Evolutionary conservation across 2,888 invertebrate species (phyloP).

Genomic region (Watsonalla binaria): DNA sequence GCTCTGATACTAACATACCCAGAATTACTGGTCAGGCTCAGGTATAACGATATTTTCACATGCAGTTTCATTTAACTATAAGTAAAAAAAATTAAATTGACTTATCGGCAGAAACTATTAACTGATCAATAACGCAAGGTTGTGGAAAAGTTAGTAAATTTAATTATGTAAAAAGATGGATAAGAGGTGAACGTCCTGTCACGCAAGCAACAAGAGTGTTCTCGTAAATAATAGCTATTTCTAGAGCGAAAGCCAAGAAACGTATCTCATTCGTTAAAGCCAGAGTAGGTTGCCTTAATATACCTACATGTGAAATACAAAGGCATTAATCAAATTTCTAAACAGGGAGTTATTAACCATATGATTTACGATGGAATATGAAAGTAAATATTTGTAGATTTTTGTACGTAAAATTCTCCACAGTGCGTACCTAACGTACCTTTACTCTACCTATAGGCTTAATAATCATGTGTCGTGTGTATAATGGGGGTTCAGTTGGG

Average conservation of each 20-base stretch:
- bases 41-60: no score
- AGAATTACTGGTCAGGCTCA: background rate
- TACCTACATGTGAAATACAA: conserved; percentile 40
- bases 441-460: no score
- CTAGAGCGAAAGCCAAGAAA: conserved; percentile 18
- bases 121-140: no score
- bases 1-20: background rate
- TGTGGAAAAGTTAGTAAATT: no score
- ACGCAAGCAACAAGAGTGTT: no score
- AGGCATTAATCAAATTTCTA: conserved; percentile 65
- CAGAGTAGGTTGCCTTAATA: conserved; percentile 40
- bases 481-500: conserved; percentile 37
- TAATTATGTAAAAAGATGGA: no score
- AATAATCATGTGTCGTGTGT: conserved; percentile 11
- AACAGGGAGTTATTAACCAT: conserved; percentile 57
- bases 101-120: no score
- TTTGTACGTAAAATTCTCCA: no score
- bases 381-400: conserved; percentile 36
- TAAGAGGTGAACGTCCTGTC: no score
- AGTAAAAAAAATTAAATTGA: no score
- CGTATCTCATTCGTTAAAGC: conserved; percentile 52
- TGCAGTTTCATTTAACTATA: no score
- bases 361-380: conserved; percentile 53
- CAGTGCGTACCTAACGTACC: no score
- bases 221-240: background rate